Percentiles rank a stretch among this genome's conserved stretches.
Conservation (phyloP, 1,140 invertebrate species). For the Olivierus martensii region DNA sequence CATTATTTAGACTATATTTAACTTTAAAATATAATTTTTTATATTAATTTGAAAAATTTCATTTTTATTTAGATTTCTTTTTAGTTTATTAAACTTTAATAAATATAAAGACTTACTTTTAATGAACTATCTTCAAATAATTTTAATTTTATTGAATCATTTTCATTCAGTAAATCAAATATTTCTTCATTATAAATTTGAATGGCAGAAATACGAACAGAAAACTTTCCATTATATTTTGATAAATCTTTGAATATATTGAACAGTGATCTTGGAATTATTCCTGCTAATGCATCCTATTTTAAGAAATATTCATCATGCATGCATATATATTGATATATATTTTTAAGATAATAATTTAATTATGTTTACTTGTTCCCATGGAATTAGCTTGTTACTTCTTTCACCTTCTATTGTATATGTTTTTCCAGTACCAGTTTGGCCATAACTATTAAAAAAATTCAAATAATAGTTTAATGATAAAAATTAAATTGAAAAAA, state of each 20-base stretch:
- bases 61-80: too few relatives aligned
- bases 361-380: constrained; percentile 40
- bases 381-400: constrained; percentile 40
- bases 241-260: constrained; percentile 70
- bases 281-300: constrained; percentile 53
- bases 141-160: constrained; percentile 60
- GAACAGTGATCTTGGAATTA: constrained; percentile 64
- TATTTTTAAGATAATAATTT: background rate
- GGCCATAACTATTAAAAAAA: constrained; percentile 41
- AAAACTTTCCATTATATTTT: constrained; percentile 56
- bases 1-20: too few relatives aligned
- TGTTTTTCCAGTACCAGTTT: constrained; percentile 96
- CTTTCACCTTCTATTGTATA: constrained; percentile 91
- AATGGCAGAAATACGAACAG: constrained; percentile 80
- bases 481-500: background rate
- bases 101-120: too few relatives aligned
- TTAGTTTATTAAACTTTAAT: too few relatives aligned
- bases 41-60: too few relatives aligned
- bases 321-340: background rate
- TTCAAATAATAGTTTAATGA: background rate
- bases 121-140: constrained; percentile 37
- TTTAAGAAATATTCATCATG: background rate
- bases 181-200: constrained; percentile 96
- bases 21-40: too few relatives aligned
- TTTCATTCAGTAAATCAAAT: constrained; percentile 71